Evolutionary conservation across 2,888 invertebrate genomes (phyloP).

Genomic region (Nipponacmea schrenckii): DNA sequence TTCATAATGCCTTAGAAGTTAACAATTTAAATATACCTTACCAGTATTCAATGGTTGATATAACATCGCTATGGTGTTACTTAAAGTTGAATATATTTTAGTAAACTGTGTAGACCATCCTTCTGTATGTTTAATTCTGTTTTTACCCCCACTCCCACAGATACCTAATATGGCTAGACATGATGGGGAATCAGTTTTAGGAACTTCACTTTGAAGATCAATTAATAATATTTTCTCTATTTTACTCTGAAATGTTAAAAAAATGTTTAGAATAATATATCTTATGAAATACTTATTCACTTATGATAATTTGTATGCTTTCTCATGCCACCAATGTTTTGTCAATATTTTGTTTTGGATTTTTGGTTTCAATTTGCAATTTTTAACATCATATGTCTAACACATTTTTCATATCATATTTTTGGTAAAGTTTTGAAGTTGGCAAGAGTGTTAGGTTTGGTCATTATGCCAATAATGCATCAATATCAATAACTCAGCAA

Average conservation of each 20-base stretch:
- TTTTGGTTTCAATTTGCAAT: too few species aligned
- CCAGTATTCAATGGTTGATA: constrained; percentile 42
- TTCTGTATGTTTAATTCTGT: constrained; percentile 43
- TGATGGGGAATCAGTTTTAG: constrained; percentile 22
- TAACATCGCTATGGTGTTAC: constrained; percentile 26
- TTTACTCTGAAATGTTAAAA: constrained; percentile 24
- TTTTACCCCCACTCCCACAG: constrained; percentile 48
- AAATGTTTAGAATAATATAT: background rate
- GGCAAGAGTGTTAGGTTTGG: too few species aligned
- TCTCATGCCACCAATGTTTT: too few species aligned
- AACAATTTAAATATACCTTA: constrained; percentile 13
- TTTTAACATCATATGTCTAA: too few species aligned
- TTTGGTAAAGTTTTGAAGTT: too few species aligned
- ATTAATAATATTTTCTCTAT: constrained; percentile 19
- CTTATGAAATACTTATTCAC: too few species aligned
- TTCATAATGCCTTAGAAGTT: too few species aligned
- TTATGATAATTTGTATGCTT: too few species aligned
- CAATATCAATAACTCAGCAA: background rate
- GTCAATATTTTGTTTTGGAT: too few species aligned
- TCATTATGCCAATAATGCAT: too few species aligned
- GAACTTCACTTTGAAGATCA: background rate
- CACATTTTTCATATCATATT: too few species aligned
- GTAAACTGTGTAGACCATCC: constrained; percentile 42
- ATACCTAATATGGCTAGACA: constrained; percentile 42
- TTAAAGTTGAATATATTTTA: constrained; percentile 35